Evolutionary conservation across 92 coral and sea anemone genomes (phyloP).

Genomic region (Siderastrea siderea): DNA sequence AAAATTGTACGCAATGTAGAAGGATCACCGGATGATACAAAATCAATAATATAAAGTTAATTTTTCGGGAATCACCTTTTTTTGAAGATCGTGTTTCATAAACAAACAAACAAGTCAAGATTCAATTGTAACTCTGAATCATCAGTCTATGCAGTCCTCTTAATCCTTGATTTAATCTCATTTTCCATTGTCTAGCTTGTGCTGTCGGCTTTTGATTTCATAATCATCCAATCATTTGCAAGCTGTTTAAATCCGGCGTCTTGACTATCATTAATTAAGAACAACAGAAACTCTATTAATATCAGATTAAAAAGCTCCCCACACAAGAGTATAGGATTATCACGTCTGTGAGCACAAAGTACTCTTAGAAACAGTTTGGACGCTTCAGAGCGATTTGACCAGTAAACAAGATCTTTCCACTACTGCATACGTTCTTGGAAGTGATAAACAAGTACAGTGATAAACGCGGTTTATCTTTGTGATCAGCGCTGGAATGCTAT

Average conservation of each 20-base stretch:
- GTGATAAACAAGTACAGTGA: too few species aligned
- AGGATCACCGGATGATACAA: not conserved
- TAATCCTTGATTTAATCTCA: slow-evolving; percentile 13
- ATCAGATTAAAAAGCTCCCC: slow-evolving; percentile 1
- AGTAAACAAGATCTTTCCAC: too few species aligned
- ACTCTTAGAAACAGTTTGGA: slow-evolving; percentile 4
- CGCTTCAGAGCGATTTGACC: not conserved
- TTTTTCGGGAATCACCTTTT: not conserved
- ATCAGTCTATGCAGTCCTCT: not conserved
- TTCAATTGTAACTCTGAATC: not conserved
- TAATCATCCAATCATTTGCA: slow-evolving; percentile 17
- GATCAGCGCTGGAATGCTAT: too few species aligned
- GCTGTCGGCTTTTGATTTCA: not conserved
- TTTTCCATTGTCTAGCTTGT: slow-evolving; percentile 8
- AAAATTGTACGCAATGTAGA: too few species aligned
- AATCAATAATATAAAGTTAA: not conserved
- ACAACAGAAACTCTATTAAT: not conserved
- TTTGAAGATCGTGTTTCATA: not conserved
- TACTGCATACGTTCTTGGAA: too few species aligned
- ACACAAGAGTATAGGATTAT: not conserved
- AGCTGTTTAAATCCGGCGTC: not conserved
- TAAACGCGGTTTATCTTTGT: not conserved
- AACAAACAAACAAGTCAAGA: not conserved
- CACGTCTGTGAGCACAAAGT: not conserved
- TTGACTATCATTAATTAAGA: not conserved